A percentile compares a stretch with the other conserved stretches of the same genome.
phyloP scores from a whole-genome alignment of 2,113 vertebrate genomes.

The Chamaetylas fuelleborni region DNA sequence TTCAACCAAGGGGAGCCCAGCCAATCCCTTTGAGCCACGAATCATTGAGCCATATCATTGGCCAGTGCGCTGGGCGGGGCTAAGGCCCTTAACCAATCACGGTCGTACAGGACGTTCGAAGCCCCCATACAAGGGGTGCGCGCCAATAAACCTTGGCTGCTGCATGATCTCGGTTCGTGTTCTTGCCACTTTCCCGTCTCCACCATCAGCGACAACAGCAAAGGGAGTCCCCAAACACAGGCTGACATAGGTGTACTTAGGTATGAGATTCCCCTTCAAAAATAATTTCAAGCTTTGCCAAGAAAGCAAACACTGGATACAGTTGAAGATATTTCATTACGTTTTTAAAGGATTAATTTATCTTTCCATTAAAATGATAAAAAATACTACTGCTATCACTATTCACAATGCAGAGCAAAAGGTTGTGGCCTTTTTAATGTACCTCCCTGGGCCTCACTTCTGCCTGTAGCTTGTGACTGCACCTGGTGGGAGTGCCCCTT shows the following conservation, averaged over 20 bases:
- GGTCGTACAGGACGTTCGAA: too few relatives aligned
- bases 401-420: not conserved
- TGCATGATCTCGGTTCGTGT: too few relatives aligned
- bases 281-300: not conserved
- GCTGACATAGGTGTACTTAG: not conserved
- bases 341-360: not conserved
- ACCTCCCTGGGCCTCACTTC: not conserved
- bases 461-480: not conserved
- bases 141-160: too few relatives aligned
- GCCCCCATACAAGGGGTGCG: too few relatives aligned
- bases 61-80: too few relatives aligned
- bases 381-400: not conserved
- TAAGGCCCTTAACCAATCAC: too few relatives aligned
- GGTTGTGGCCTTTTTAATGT: not conserved
- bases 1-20: too few relatives aligned
- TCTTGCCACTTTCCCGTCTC: too few relatives aligned
- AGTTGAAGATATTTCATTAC: not conserved
- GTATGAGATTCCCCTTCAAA: not conserved
- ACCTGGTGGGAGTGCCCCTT: not conserved
- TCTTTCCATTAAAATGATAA: not conserved
- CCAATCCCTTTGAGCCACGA: too few relatives aligned
- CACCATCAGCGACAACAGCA: not conserved
- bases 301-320: not conserved
- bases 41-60: too few relatives aligned
- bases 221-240: not conserved